Evolutionary conservation across 2,888 invertebrate genomes (phyloP), one percentile per base, ranked within the genome.

Genomic region (Nemoura dubitans): DNA sequence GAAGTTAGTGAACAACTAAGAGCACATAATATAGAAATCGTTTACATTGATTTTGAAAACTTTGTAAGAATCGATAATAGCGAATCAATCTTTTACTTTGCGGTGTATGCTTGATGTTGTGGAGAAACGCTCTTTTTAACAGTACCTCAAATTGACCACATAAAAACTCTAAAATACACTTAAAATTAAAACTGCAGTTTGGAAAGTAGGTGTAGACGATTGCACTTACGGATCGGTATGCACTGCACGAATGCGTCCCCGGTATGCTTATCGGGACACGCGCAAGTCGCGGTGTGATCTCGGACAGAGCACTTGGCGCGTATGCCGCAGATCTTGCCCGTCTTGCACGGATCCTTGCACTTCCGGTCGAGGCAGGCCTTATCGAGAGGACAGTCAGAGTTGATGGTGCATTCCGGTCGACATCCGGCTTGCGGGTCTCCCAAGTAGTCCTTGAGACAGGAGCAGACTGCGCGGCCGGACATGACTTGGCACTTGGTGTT

Each of bases 221-320:
- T 36, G 36, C 86, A 91, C 92, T 92, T 91, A 93, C 93, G 93
- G 90, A 91, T 92, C 86, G 91, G 91, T 87, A 94, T 93, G 91
- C 97, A 97, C 90, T 96, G 96, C 87, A 95, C 93, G 90, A 96
- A 95, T 27, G 97, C 95, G 93, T 97, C 96, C 86, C 97, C 98
- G 88, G 95, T 94, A 90, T 94, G 96, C 85, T 96, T 96, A 88
- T 95, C 94, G 77, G 94, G 93, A 90, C 97, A 98, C 83, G 94
- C 92, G 90, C 97, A 98, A 30, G 95, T 94, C n/a, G 97, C 95
- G 2, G 96, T 95, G 90, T 98, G 97, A 90, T 97, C 95, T 43
- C 95, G 93, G 77, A 96, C 96, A 89, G 94, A 92, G 90, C 98
- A 98, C 86, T 95, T 93, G 25, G 97, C 97, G 90, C 96, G 95